A percentile compares a stretch with the other conserved stretches of the same genome.
These are phyloP conservation scores for Miniopterus natalensis DNA, from an alignment of 2,113 vertebrate genomes.

Conservation along the genomic window DNA sequence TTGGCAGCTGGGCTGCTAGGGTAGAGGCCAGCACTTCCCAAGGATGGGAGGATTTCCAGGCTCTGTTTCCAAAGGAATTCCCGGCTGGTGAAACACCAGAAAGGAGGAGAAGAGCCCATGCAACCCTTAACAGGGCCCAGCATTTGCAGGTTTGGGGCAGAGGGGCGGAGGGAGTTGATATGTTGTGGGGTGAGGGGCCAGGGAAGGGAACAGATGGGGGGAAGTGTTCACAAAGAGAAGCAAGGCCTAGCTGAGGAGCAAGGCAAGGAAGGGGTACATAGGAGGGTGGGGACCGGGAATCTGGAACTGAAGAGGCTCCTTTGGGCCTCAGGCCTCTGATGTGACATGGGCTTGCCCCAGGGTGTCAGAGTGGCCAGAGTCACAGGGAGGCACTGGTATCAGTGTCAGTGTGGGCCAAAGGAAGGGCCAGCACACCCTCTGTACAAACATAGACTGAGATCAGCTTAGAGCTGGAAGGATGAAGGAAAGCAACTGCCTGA, in stretches of 20 bases:
- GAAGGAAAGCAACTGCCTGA: not conserved
- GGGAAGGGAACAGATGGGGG: not conserved
- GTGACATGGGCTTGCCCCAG: not conserved
- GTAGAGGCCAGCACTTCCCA: constrained; percentile 57
- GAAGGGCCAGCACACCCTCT: not conserved
- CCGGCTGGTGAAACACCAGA: constrained; percentile 53
- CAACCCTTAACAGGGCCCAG: constrained; percentile 25
- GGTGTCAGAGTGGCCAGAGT: not conserved
- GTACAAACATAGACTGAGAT: not conserved
- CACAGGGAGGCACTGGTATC: not conserved
- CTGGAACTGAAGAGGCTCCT: not conserved
- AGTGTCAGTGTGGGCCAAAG: not conserved
- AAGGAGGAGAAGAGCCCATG: not conserved
- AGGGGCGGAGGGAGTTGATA: not conserved
- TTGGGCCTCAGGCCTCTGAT: not conserved
- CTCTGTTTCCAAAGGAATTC: constrained; percentile 74
- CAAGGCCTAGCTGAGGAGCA: not conserved
- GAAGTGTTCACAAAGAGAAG: not conserved
- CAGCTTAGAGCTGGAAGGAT: not conserved
- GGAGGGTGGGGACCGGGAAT: not conserved
- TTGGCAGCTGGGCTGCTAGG: constrained; percentile 79
- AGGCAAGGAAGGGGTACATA: not conserved
- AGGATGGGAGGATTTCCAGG: constrained; percentile 70
- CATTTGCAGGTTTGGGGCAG: not conserved
- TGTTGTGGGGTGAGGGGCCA: not conserved